These are phyloP conservation scores for Diceros bicornis DNA, from an alignment of 2,797 vertebrate species.

Conservation along the genomic window DNA sequence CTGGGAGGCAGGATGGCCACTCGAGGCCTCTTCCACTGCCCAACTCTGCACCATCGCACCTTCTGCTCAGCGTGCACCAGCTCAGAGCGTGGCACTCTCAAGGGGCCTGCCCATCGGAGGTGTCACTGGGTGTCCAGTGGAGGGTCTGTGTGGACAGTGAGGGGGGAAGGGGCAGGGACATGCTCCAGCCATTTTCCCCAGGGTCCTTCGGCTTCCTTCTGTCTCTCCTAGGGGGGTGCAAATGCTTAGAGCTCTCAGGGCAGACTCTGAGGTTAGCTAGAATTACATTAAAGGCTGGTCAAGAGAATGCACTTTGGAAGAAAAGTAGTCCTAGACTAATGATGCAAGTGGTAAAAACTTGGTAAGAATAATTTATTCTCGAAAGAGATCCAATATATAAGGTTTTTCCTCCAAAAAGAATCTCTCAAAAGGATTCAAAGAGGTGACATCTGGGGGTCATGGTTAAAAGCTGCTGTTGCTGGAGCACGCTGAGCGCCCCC, in stretches of 20 bases:
- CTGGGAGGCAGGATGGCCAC: not conserved
- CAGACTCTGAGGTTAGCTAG: not conserved
- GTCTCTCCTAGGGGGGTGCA: not conserved
- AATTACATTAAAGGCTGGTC: not conserved
- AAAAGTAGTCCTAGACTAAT: not conserved
- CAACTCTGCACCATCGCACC: too few relatives aligned
- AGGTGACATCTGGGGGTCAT: too few relatives aligned
- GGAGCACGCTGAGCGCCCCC: not conserved
- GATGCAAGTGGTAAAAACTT: not conserved
- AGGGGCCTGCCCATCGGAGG: rapidly evolving
- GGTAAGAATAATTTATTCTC: not conserved
- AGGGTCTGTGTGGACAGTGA: not conserved
- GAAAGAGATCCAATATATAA: not conserved
- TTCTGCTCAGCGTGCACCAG: not conserved
- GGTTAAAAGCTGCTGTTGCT: not conserved
- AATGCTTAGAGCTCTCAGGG: not conserved
- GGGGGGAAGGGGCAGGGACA: not conserved
- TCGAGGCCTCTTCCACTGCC: not conserved
- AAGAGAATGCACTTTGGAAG: not conserved
- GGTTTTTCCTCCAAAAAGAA: not conserved
- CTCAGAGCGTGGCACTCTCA: rapidly evolving
- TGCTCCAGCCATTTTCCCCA: not conserved
- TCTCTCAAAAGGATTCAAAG: not conserved
- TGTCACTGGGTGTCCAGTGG: not conserved
- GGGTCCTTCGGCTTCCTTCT: not conserved